These are phyloP conservation scores for Helarctos malayanus DNA, from an alignment of 2,797 vertebrate genomes.

Conservation along the genomic window DNA sequence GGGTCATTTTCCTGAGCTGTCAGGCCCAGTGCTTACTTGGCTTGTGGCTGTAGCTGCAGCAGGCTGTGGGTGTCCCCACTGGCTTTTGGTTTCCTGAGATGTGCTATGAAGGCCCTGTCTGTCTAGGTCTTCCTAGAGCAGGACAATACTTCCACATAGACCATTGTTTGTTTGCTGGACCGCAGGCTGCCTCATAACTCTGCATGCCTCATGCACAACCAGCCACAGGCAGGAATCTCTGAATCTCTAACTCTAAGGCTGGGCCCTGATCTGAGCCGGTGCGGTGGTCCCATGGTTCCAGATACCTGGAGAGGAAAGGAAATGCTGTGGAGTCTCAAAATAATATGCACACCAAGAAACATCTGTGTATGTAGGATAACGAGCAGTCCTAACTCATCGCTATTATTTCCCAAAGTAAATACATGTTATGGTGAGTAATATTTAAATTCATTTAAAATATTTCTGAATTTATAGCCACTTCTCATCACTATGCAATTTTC, in stretches of 20 bases:
- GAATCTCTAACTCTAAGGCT: neutral
- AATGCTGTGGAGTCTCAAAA: conserved; percentile 1
- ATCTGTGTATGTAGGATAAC: neutral
- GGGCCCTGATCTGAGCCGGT: neutral
- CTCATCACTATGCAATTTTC: neutral
- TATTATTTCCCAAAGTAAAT: neutral
- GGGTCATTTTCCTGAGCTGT: conserved; percentile 90
- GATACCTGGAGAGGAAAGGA: neutral
- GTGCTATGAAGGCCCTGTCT: neutral
- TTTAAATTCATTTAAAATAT: neutral
- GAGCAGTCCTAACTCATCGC: neutral
- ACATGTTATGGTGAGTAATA: neutral
- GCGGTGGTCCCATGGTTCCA: neutral
- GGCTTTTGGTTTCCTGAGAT: conserved; percentile 53
- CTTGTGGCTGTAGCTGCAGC: conserved; percentile 78
- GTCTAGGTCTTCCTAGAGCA: neutral
- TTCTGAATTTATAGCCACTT: conserved; percentile 22
- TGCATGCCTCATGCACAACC: neutral
- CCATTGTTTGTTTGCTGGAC: conserved; percentile 45
- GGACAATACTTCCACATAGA: neutral
- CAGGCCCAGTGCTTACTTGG: conserved; percentile 83
- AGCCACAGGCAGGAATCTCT: neutral
- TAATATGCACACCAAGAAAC: neutral
- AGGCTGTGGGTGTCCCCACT: conserved; percentile 73
- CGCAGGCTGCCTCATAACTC: neutral